These are phyloP conservation scores for Sceloporus tristichus DNA, from an alignment of 2,113 vertebrate genomes.

Conservation along the genomic window DNA sequence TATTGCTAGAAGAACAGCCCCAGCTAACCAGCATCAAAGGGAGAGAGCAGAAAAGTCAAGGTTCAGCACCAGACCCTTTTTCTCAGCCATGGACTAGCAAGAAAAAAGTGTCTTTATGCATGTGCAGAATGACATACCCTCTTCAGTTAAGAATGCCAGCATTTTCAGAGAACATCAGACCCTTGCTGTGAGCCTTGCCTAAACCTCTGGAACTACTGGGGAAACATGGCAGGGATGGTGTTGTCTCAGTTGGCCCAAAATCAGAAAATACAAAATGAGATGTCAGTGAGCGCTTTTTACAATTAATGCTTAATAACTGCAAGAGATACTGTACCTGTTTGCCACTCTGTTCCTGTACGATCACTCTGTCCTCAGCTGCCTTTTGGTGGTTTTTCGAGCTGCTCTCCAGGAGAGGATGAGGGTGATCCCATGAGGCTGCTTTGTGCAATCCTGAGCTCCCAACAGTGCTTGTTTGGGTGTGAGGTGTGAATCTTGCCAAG, in stretches of 20 bases:
- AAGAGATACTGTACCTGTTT: slow-evolving; percentile 8
- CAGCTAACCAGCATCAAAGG: background rate
- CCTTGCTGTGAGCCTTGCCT: background rate
- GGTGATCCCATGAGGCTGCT: slow-evolving; percentile 54
- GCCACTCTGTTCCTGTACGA: background rate
- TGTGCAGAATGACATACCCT: background rate
- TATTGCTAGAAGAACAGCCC: background rate
- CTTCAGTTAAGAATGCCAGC: background rate
- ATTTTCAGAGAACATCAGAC: background rate
- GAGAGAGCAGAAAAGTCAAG: background rate
- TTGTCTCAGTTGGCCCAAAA: background rate
- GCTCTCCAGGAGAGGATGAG: slow-evolving; percentile 53
- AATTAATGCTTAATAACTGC: background rate
- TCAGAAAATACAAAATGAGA: background rate
- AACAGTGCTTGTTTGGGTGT: background rate
- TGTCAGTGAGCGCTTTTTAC: no score
- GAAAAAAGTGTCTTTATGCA: background rate
- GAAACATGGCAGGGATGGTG: background rate
- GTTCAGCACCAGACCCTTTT: background rate
- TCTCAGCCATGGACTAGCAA: background rate
- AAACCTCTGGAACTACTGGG: background rate
- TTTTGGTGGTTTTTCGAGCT: slow-evolving; percentile 82
- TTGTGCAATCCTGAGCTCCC: slow-evolving; percentile 28
- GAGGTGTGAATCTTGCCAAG: slow-evolving; percentile 51
- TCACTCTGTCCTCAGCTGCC: slow-evolving; percentile 76